A percentile compares a stretch with the other conserved stretches of the same genome.
phyloP scores from a whole-genome alignment of 2,797 vertebrate genomes.

The Dromococcyx pavoninus region DNA sequence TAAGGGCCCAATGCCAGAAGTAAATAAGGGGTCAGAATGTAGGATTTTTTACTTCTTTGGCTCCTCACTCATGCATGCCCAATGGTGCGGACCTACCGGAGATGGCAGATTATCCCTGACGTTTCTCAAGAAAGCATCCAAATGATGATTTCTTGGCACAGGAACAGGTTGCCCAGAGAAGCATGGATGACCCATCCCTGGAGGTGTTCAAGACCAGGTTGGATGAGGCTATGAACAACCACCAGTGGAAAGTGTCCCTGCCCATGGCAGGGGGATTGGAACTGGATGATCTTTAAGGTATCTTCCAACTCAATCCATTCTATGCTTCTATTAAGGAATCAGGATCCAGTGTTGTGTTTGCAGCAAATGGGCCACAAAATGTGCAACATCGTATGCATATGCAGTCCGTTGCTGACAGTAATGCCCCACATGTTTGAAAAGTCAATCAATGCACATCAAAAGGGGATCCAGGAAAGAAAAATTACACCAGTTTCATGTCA shows the following conservation, averaged over 20 bases:
- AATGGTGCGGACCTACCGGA: accelerated
- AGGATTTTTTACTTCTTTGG: not conserved
- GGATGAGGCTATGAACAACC: no score
- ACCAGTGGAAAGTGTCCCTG: no score
- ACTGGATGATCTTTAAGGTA: no score
- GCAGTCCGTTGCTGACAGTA: not conserved
- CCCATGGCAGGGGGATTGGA: no score
- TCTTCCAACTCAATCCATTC: no score
- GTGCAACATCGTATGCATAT: accelerated
- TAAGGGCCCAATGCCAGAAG: not conserved
- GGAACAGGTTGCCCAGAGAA: no score
- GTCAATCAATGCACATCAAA: accelerated
- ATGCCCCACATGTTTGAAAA: not conserved
- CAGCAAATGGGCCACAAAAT: not conserved
- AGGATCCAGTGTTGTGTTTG: not conserved
- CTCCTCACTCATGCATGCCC: no score
- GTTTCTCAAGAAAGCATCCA: not conserved
- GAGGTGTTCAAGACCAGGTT: no score
- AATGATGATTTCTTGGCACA: no score
- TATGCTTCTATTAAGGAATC: not conserved
- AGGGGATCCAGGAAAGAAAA: not conserved
- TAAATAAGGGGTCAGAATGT: not conserved
- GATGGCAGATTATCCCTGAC: no score
- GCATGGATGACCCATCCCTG: no score
- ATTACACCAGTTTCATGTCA: not conserved